Conservation (phyloP, 2,113 vertebrate genomes). For the Mystacornis crossleyi region DNA sequence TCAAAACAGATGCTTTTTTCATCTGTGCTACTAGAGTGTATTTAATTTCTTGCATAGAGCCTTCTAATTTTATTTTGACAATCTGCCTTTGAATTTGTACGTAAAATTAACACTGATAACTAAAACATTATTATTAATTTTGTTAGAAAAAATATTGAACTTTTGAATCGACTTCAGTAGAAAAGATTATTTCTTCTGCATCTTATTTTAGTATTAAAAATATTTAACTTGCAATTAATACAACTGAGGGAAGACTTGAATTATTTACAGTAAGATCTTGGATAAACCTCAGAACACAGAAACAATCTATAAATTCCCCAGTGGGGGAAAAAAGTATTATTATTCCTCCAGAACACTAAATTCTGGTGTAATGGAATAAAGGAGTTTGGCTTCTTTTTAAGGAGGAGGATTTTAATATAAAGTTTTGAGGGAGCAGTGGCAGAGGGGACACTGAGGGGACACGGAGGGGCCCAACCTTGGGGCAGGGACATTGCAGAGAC, state of each 20-base stretch:
- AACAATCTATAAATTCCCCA: background rate
- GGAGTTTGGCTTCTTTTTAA: background rate
- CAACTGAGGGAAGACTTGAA: background rate
- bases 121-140: background rate
- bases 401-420: background rate
- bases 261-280: slow-evolving; percentile 17
- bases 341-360: background rate
- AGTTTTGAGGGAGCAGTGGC: background rate
- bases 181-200: background rate
- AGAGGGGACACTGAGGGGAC: background rate
- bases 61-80: slow-evolving; percentile 46
- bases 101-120: background rate
- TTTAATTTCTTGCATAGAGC: slow-evolving; percentile 5
- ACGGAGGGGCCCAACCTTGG: background rate
- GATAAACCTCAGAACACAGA: slow-evolving; percentile 6
- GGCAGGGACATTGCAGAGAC: background rate
- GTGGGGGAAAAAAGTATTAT: background rate
- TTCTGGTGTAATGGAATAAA: background rate
- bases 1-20: slow-evolving; percentile 1
- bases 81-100: background rate
- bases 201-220: slow-evolving; percentile 26
- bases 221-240: background rate
- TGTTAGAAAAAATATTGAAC: background rate
- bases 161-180: slow-evolving; percentile 11
- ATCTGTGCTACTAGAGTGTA: background rate